Conservation (phyloP, 1,140 invertebrate genomes). For the Drosophila pseudoobscura region DNA sequence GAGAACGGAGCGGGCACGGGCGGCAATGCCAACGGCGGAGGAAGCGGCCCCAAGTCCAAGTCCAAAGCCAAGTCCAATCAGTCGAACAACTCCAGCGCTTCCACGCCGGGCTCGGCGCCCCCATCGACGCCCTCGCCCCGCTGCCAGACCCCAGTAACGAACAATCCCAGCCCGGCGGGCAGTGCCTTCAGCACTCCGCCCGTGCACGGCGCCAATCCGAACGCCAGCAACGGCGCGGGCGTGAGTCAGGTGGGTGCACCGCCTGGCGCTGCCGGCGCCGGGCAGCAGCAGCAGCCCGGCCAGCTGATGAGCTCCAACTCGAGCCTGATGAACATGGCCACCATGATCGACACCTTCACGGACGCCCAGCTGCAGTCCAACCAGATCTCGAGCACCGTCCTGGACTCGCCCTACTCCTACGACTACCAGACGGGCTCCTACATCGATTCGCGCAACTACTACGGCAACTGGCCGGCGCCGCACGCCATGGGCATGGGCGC, state of each 20-base stretch:
- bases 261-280: conserved; percentile 1
- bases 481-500: conserved; percentile 68
- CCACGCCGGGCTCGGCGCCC: conserved; percentile 83
- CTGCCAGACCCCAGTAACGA: conserved; percentile 83
- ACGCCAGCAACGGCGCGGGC: conserved; percentile 33
- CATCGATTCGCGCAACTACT: conserved; percentile 82
- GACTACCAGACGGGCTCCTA: conserved; percentile 85
- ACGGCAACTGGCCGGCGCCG: conserved; percentile 78
- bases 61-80: conserved; percentile 72
- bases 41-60: conserved; percentile 40
- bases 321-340: conserved; percentile 87
- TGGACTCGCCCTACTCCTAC: conserved; percentile 89
- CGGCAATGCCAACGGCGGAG: conserved; percentile 26
- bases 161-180: conserved; percentile 81
- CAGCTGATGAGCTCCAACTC: conserved; percentile 84
- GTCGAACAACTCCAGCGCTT: conserved; percentile 70
- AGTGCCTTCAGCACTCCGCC: conserved; percentile 81
- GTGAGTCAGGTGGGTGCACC: conserved; percentile 8
- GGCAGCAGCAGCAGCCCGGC: conserved; percentile 51
- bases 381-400: conserved; percentile 91
- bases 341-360: conserved; percentile 89
- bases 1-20: conserved; percentile 48
- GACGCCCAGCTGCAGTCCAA: conserved; percentile 91
- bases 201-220: conserved; percentile 63
- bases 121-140: conserved; percentile 81